phyloP scores from a whole-genome alignment of 2,888 invertebrate species.

The Agrotis puta region DNA sequence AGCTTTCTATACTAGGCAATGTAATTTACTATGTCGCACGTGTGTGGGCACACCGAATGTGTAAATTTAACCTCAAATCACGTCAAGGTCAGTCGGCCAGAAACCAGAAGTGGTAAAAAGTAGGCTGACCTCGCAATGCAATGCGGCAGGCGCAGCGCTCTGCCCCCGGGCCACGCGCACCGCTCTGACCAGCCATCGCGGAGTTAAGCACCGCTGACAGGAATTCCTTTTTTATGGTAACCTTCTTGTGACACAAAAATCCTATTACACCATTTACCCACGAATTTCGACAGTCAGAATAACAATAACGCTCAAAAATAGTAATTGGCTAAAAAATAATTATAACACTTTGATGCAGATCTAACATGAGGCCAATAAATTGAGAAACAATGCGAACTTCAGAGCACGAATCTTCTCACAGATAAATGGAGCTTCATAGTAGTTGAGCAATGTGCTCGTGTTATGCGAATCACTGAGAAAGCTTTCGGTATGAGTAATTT shows the following conservation, averaged over 20 bases:
- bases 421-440: conserved; percentile 67
- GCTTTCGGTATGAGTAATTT: conserved; percentile 47
- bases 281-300: conserved; percentile 48
- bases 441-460: conserved; percentile 68
- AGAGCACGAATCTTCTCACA: conserved; percentile 74
- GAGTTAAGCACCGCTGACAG: conserved; percentile 65
- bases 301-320: conserved; percentile 51
- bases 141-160: conserved; percentile 72
- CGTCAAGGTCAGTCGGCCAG: conserved; percentile 83
- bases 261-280: conserved; percentile 57
- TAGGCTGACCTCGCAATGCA: conserved; percentile 82
- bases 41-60: conserved; percentile 76
- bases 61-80: conserved; percentile 84
- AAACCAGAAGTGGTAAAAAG: conserved; percentile 85
- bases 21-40: conserved; percentile 73
- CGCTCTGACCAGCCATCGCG: conserved; percentile 54
- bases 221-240: conserved; percentile 58
- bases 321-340: conserved; percentile 46
- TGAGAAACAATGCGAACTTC: conserved; percentile 72
- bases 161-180: conserved; percentile 48
- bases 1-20: conserved; percentile 83
- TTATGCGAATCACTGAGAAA: conserved; percentile 60
- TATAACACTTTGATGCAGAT: conserved; percentile 53
- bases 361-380: conserved; percentile 58
- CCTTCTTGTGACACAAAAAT: conserved; percentile 51